phyloP scores from a whole-genome alignment of 2,888 invertebrate genomes.

The Cosmia pyralina region DNA sequence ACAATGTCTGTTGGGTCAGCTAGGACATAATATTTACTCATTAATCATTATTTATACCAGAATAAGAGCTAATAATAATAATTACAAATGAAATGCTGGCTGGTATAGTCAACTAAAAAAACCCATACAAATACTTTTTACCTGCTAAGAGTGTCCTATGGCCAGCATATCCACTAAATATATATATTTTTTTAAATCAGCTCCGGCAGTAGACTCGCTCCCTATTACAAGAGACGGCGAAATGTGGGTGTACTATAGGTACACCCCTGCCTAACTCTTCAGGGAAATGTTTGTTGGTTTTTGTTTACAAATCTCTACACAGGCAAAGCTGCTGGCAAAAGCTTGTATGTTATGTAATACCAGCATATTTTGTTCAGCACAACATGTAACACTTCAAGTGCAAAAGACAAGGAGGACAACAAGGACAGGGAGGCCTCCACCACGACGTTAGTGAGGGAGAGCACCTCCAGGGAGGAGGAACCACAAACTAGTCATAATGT shows the following conservation, averaged over 20 bases:
- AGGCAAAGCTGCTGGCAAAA: neutral
- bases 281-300: neutral
- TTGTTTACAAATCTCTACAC: neutral
- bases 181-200: too few relatives aligned
- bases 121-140: neutral
- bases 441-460: slow-evolving; percentile 70
- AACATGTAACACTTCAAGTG: slow-evolving; percentile 78
- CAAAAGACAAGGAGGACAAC: slow-evolving; percentile 73
- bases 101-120: neutral
- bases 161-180: neutral
- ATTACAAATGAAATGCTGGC: neutral
- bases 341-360: slow-evolving; percentile 2
- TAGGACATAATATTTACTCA: neutral
- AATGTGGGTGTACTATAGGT: neutral
- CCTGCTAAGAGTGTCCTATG: neutral
- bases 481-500: slow-evolving; percentile 86
- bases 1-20: too few relatives aligned
- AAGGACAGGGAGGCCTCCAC: slow-evolving; percentile 73
- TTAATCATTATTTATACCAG: neutral
- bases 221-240: neutral
- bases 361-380: slow-evolving; percentile 69
- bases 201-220: neutral
- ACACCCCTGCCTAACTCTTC: neutral
- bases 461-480: slow-evolving; percentile 72
- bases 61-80: neutral